Evolutionary conservation across 2,888 invertebrate species (phyloP), one percentile per base, ranked within the genome.

Genomic region (Noctua fimbriata): DNA sequence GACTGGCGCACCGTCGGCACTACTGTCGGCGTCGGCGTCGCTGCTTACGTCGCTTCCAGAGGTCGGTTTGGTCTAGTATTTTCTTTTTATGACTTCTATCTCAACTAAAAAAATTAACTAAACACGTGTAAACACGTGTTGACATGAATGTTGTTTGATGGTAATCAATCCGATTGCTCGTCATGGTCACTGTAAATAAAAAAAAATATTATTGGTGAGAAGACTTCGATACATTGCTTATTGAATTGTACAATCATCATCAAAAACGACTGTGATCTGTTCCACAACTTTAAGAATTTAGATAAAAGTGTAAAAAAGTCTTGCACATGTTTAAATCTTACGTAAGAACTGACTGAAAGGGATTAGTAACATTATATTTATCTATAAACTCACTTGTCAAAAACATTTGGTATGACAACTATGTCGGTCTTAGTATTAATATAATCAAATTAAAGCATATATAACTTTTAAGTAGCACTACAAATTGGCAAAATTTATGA

Each of bases 1-100:
- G 96, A 96, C 79, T 95, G 94, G 93, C 93, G 93, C 71, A 91
- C 92, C 7, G 84, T 94, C n/a, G 91, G 94, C 0, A 93, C 95
- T 32, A 52, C 77, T 0, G 76, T 76, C 12, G 82, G 82, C 14
- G 84, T 79, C 18, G 79, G 82, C 9, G 79, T 84, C 1, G 80
- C 84, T 44, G 73, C 84, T 0, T 92, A 93, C 58, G 93, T 95
- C 1, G 94, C 96, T 4, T 92, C 94, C 32, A 94, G 96, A 95
- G 95, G 96, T 96, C 16, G 9, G 63, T 60, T 36, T n/a, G 21
- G 5, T n/a, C 18, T 41, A 55, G 18, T 2, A 44, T 36, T 52
- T 79, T 47, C 2, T n/a, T 76, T 6, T 67, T n/a, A 71, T 28
- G 16, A 49, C 28, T 49, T 44, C 6, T 66, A 32, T 52, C 10